Conservation (phyloP, 2,888 invertebrate genomes). For the Urechis unicinctus region DNA sequence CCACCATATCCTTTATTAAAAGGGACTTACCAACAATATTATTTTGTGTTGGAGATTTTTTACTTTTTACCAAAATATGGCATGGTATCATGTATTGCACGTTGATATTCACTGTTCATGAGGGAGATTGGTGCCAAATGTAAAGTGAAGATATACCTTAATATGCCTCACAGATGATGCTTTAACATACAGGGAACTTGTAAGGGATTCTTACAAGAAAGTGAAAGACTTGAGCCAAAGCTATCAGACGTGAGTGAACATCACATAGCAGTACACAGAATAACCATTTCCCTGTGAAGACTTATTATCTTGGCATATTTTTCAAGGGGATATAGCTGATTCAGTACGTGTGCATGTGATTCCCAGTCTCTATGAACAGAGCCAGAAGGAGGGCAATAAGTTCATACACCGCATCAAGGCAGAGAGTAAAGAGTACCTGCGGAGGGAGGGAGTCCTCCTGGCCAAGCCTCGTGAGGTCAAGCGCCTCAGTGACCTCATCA, state of each 20-base stretch:
- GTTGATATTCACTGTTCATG: neutral
- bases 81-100: too few relatives aligned
- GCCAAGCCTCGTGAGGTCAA: constrained; percentile 40
- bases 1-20: constrained; percentile 43
- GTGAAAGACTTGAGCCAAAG: constrained; percentile 29
- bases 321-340: neutral
- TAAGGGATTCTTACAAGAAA: constrained; percentile 34
- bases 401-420: constrained; percentile 26
- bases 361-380: constrained; percentile 19
- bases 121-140: too few relatives aligned
- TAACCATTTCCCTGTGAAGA: neutral
- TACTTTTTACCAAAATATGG: neutral
- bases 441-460: constrained; percentile 31
- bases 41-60: too few relatives aligned
- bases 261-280: neutral
- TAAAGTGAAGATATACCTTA: too few relatives aligned
- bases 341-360: too few relatives aligned
- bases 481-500: constrained; percentile 39
- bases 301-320: neutral
- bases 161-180: constrained; percentile 31
- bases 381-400: constrained; percentile 22
- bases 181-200: constrained; percentile 39
- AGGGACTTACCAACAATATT: neutral
- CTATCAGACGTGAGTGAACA: constrained; percentile 34
- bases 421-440: constrained; percentile 23